Percentiles rank a stretch among this genome's conserved stretches.
Conservation (phyloP, 1,140 invertebrate genomes). For the Aricia agestis region DNA sequence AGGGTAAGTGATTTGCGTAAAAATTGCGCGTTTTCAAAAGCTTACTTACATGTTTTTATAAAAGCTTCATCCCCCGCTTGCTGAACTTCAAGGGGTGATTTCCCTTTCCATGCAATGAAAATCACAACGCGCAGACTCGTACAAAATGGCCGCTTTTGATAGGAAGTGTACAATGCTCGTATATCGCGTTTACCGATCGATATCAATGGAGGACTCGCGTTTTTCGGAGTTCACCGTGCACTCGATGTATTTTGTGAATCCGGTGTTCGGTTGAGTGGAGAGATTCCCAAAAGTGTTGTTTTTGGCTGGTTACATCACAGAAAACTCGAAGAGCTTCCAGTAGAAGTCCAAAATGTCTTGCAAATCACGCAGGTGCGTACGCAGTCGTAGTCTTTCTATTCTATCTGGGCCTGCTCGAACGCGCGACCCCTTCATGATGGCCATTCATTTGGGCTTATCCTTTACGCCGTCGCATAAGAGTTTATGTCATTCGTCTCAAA, state of each 20-base stretch:
- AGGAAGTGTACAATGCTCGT: constrained; percentile 70
- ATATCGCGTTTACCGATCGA: constrained; percentile 73
- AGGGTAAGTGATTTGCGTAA: constrained; percentile 46
- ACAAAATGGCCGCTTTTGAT: constrained; percentile 72
- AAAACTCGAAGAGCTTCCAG: constrained; percentile 57
- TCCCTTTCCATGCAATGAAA: constrained; percentile 70
- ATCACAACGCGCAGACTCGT: constrained; percentile 71
- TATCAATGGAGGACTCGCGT: constrained; percentile 75
- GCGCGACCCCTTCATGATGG: constrained; percentile 74
- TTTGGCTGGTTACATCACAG: constrained; percentile 71
- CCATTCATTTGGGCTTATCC: constrained; percentile 76
- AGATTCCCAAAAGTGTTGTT: constrained; percentile 66
- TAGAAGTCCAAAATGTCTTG: constrained; percentile 72
- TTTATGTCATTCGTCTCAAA: constrained; percentile 69
- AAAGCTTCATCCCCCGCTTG: constrained; percentile 56
- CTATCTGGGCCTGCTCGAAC: constrained; percentile 88
- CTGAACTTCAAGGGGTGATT: constrained; percentile 62
- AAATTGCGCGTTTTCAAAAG: constrained; percentile 33
- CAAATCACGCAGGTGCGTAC: constrained; percentile 92
- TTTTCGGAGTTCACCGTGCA: constrained; percentile 69
- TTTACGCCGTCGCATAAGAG: constrained; percentile 75
- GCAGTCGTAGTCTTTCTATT: constrained; percentile 88
- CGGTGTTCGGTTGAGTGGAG: constrained; percentile 60
- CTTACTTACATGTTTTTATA: constrained; percentile 38
- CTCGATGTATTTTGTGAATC: constrained; percentile 61